These are phyloP conservation scores for Galbula dea DNA, from an alignment of 2,113 vertebrate genomes.

Conservation along the genomic window DNA sequence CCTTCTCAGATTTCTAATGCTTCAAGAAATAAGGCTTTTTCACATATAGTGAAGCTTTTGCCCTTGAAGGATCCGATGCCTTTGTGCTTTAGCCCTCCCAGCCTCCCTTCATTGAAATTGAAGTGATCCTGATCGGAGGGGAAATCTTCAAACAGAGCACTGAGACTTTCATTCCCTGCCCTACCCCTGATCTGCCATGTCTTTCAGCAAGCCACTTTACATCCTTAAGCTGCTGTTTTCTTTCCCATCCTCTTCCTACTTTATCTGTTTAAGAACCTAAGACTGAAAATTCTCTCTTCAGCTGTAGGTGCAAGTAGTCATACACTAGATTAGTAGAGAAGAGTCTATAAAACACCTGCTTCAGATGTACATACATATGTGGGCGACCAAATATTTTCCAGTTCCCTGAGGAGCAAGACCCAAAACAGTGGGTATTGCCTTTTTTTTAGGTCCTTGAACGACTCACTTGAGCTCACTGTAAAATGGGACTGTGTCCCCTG, in stretches of 20 bases:
- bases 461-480: not conserved
- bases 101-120: not conserved
- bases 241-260: not conserved
- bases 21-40: not conserved
- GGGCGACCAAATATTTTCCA: not conserved
- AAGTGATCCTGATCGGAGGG: not conserved
- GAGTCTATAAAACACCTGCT: not conserved
- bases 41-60: not conserved
- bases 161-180: not conserved
- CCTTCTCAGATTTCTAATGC: not conserved
- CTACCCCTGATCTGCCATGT: not conserved
- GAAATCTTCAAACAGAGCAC: not conserved
- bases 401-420: not conserved
- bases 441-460: not conserved
- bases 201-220: not conserved
- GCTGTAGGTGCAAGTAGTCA: not conserved
- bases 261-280: not conserved
- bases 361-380: fast-evolving
- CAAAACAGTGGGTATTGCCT: not conserved
- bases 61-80: not conserved
- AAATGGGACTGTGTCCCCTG: not conserved
- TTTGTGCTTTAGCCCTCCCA: not conserved
- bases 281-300: not conserved
- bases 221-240: not conserved
- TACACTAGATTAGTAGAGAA: not conserved